A percentile compares a stretch with the other conserved stretches of the same genome.
Evolutionary conservation across 2,797 vertebrate genomes (phyloP).

Genomic region (Sebastes itinus): DNA sequence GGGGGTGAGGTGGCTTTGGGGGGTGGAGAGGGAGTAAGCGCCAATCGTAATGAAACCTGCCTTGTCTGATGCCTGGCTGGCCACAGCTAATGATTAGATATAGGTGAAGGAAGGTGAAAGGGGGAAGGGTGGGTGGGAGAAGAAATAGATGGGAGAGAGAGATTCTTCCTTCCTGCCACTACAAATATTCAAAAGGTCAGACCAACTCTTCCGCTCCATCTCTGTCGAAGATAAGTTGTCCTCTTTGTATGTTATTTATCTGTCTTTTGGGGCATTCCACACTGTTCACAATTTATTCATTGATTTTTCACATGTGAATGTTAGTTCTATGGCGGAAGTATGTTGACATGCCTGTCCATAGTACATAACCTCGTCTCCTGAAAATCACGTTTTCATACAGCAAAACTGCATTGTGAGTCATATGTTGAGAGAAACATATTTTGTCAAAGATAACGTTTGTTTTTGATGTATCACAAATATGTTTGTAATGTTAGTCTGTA

Average conservation of each 20-base stretch:
- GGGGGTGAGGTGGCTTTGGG: background rate
- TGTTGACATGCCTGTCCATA: background rate
- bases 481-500: no score
- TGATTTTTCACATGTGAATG: background rate
- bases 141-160: background rate
- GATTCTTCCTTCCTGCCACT: background rate
- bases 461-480: no score
- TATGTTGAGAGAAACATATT: no score
- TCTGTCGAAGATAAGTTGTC: background rate
- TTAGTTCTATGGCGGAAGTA: background rate
- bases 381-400: no score
- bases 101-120: conserved; percentile 13
- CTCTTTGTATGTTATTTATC: background rate
- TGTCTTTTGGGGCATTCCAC: background rate
- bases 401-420: no score
- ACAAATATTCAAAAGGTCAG: conserved; percentile 19
- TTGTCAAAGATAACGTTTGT: no score
- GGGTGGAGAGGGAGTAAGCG: background rate
- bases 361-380: no score
- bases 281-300: background rate
- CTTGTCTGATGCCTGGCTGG: conserved; percentile 43
- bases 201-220: background rate
- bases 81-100: conserved; percentile 47
- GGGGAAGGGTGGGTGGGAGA: no score
- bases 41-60: conserved; percentile 41